Evolutionary conservation across 2,113 vertebrate genomes (phyloP), one percentile per base, ranked within the genome.

Genomic region (Nansenia antarctica): DNA sequence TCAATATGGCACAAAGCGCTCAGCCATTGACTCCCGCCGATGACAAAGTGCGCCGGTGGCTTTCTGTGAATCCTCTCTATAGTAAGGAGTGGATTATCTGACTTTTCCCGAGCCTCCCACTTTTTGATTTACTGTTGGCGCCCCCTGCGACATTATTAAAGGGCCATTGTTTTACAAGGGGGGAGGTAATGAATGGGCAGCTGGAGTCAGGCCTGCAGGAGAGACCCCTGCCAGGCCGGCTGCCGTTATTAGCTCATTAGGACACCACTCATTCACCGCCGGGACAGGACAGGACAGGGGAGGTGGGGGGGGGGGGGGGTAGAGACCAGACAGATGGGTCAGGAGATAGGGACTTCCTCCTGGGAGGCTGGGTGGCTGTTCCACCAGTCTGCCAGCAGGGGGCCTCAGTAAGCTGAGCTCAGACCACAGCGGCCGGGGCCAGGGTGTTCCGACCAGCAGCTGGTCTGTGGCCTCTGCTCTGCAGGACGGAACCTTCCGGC

Each of bases 1-100:
- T 92, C 91, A 85, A 91, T 89, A 84, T 74, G 78, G 85, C 81
- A 92, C 92, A 93, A 94, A 86, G 85, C 81, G 69, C 78, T 70
- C 47, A 55, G 76, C 78, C 86, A 90, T 87, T 84, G 87, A 91
- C 83, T 86, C 69, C 65, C 54, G 76, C 70, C 79, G 78, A 63
- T 91, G 82, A 90, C 81, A 88, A 82, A 91, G 81, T 90, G 88
- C 45, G 35, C 53, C 52, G n/a, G 69, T 65, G 68, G 72, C 53
- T 80, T 77, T 77, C 69, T 61, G 58, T 63, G 60, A 67, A 72
- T 63, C 76, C 81, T 71, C 55, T 79, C 82, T 75, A 81, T 65
- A 82, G 81, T 75, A n/a, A n/a, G n/a, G n/a, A 89, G 72, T 74
- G 83, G 87, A 91, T 89, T 90, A 90, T 88, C 85, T 81, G 82